Percentiles rank a stretch among this genome's conserved stretches.
phyloP scores from a whole-genome alignment of 92 coral and sea anemone species.

The Umimayanthus kanabou region DNA sequence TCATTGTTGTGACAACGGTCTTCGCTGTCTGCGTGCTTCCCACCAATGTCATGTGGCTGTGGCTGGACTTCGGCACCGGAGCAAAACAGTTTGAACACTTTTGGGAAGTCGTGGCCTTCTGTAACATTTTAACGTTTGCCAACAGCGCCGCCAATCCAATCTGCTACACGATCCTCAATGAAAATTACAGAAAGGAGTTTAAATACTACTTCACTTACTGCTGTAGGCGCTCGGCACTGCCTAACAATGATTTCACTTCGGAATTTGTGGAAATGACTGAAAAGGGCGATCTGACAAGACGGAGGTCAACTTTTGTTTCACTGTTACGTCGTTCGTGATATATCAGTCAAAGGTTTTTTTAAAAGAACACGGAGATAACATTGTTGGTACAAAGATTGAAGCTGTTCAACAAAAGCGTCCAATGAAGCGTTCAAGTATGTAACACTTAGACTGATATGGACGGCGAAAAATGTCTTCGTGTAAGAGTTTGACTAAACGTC shows the following conservation, averaged over 20 bases:
- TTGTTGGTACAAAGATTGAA: not conserved
- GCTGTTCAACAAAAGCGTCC: not conserved
- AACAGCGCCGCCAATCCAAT: slow-evolving; percentile 98
- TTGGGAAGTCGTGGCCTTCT: slow-evolving; percentile 88
- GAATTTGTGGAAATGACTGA: slow-evolving; percentile 12
- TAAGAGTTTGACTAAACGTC: no score
- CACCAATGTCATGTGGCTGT: slow-evolving; percentile 89
- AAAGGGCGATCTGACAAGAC: not conserved
- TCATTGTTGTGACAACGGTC: slow-evolving; percentile 74
- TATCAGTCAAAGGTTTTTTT: no score
- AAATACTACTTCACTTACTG: slow-evolving; percentile 22
- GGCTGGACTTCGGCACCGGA: slow-evolving; percentile 92
- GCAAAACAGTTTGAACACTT: slow-evolving; percentile 62
- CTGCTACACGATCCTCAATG: slow-evolving; percentile 81
- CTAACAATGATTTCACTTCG: not conserved
- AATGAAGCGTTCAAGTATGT: not conserved
- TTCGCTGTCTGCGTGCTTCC: slow-evolving; percentile 91
- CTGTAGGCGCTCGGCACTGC: not conserved
- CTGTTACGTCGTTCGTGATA: not conserved
- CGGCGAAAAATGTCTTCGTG: no score
- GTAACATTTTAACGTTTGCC: slow-evolving; percentile 84
- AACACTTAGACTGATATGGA: not conserved
- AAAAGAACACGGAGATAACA: not conserved
- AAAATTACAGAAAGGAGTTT: slow-evolving; percentile 79
- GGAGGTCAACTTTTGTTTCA: not conserved